Evolutionary conservation across 64 coral and sea anemone species (phyloP).

Genomic region (Montipora capricornis): DNA sequence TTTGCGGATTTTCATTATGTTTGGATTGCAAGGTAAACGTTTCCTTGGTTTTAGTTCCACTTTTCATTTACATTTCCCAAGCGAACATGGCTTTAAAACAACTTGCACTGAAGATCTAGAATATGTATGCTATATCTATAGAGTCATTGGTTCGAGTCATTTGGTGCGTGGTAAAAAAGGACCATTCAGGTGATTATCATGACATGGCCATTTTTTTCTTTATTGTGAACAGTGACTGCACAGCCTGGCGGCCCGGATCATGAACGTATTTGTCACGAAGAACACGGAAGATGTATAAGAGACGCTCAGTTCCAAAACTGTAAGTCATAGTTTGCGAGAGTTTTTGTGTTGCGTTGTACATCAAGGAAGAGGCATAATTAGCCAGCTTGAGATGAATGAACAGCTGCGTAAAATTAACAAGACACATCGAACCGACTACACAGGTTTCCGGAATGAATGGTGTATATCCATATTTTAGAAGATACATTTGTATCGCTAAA

Average conservation of each 20-base stretch:
- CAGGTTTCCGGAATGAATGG: background rate
- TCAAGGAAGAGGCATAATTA: background rate
- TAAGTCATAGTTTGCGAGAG: background rate
- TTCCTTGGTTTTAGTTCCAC: background rate
- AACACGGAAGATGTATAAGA: slow-evolving; percentile 13
- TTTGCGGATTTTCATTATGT: background rate
- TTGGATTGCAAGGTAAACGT: slow-evolving; percentile 31
- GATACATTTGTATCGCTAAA: background rate
- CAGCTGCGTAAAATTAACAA: slow-evolving; percentile 32
- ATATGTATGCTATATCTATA: background rate
- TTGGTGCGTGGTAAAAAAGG: background rate
- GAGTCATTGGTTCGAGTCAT: background rate
- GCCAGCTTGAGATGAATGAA: background rate
- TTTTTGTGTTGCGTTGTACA: background rate
- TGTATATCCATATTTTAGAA: background rate
- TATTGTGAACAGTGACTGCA: background rate
- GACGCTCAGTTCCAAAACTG: slow-evolving; percentile 38
- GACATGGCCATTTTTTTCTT: background rate
- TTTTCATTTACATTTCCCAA: background rate
- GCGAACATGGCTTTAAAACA: background rate
- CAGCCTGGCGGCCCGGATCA: background rate
- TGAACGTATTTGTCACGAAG: background rate
- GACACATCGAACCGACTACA: background rate
- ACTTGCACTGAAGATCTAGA: background rate
- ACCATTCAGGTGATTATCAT: background rate